phyloP scores from a whole-genome alignment of 2,888 invertebrate genomes.

The Heliconius ismenius region DNA sequence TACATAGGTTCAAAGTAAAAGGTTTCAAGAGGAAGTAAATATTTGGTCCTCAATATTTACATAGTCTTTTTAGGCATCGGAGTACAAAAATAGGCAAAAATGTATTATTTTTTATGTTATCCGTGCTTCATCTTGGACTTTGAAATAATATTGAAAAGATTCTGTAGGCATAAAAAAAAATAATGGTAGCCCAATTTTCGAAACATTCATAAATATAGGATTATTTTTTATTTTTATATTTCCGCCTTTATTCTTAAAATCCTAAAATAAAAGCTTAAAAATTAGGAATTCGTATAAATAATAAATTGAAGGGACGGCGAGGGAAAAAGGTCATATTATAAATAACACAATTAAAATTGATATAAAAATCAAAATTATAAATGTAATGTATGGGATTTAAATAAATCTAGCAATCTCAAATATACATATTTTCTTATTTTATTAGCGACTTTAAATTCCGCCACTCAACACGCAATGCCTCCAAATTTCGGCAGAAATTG shows the following conservation, averaged over 20 bases:
- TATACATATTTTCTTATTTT: no score
- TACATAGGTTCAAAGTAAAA: constrained; percentile 2
- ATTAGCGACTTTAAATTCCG: no score
- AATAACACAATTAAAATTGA: no score
- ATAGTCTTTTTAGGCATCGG: neutral
- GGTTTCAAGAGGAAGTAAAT: neutral
- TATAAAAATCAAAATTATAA: no score
- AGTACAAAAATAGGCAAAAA: neutral
- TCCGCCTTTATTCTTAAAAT: neutral
- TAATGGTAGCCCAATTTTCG: neutral
- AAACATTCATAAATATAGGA: neutral
- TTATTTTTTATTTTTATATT: neutral
- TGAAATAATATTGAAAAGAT: neutral
- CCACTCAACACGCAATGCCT: no score
- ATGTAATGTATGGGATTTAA: no score
- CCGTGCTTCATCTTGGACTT: neutral
- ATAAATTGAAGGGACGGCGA: neutral
- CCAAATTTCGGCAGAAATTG: no score
- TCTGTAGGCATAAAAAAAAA: neutral
- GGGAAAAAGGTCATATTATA: no score
- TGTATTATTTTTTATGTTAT: neutral
- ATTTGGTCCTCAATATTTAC: neutral
- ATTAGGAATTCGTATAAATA: neutral
- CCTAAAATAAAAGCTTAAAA: neutral
- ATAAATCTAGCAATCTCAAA: no score